These are phyloP conservation scores for Tetranychus piercei DNA, from an alignment of 2,888 invertebrate species.

Conservation along the genomic window DNA sequence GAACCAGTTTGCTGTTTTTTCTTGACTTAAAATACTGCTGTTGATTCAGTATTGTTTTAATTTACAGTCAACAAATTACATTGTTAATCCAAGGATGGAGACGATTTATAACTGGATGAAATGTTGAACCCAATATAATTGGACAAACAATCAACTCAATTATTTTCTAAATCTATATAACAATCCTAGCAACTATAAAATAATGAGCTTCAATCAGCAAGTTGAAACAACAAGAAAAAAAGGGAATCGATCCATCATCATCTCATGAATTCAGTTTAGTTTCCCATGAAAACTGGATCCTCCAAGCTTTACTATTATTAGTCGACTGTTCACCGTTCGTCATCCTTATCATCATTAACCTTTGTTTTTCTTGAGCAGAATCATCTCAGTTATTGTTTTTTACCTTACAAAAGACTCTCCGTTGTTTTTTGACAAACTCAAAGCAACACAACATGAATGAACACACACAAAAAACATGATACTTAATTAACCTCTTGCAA, in stretches of 20 bases:
- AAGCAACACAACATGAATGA: not conserved
- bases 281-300: not conserved
- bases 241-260: not conserved
- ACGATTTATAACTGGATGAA: too few relatives aligned
- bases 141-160: not conserved
- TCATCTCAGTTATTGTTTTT: not conserved
- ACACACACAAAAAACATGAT: not conserved
- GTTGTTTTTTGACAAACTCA: not conserved
- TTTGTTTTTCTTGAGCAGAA: not conserved
- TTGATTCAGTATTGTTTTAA: too few relatives aligned
- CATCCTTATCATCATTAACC: not conserved
- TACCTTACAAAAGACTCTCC: not conserved
- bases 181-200: not conserved
- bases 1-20: too few relatives aligned
- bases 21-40: too few relatives aligned
- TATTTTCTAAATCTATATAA: not conserved
- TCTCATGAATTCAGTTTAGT: not conserved
- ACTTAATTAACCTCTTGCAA: not conserved
- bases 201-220: not conserved
- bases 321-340: not conserved
- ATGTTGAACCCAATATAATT: too few relatives aligned
- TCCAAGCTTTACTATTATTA: not conserved
- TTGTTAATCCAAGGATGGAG: too few relatives aligned
- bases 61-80: too few relatives aligned
- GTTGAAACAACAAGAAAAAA: not conserved